A percentile compares a stretch with the other conserved stretches of the same genome.
phyloP scores from a whole-genome alignment of 92 coral and sea anemone species.

The Meandrina meandrites region DNA sequence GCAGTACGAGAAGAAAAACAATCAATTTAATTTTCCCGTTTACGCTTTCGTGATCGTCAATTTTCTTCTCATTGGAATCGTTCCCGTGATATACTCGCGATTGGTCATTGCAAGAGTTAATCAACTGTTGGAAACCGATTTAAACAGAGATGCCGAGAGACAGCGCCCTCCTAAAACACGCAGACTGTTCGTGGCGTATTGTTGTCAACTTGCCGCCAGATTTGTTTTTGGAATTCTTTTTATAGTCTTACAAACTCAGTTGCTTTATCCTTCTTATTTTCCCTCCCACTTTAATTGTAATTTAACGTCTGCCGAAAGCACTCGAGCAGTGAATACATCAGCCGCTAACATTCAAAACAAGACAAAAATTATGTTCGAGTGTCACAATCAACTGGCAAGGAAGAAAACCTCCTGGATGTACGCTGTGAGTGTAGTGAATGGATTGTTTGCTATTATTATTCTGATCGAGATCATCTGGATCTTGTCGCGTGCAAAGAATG shows the following conservation, averaged over 20 bases:
- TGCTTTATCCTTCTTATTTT: slow-evolving; percentile 9
- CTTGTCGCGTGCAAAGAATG: neutral
- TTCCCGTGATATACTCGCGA: slow-evolving; percentile 16
- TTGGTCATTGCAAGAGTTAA: slow-evolving; percentile 14
- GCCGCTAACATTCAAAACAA: neutral
- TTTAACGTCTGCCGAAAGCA: neutral
- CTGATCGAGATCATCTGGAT: neutral
- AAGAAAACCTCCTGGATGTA: neutral
- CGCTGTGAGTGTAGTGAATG: slow-evolving; percentile 2
- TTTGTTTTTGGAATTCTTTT: neutral
- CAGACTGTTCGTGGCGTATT: slow-evolving; percentile 12
- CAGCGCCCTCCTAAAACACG: neutral
- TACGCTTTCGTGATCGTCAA: slow-evolving; percentile 27
- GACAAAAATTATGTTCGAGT: neutral
- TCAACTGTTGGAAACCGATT: neutral
- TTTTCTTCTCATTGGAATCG: neutral
- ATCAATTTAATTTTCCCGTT: slow-evolving; percentile 16
- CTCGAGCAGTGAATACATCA: neutral
- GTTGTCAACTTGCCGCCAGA: neutral
- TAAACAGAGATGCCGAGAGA: neutral
- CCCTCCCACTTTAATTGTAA: neutral
- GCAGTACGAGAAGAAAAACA: slow-evolving; percentile 7
- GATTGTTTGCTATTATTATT: neutral
- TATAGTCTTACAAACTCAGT: slow-evolving; percentile 12
- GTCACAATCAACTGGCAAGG: neutral